Base-by-base conservation (phyloP, 2,797 vertebrate species). In the Amazona finschi region DNA sequence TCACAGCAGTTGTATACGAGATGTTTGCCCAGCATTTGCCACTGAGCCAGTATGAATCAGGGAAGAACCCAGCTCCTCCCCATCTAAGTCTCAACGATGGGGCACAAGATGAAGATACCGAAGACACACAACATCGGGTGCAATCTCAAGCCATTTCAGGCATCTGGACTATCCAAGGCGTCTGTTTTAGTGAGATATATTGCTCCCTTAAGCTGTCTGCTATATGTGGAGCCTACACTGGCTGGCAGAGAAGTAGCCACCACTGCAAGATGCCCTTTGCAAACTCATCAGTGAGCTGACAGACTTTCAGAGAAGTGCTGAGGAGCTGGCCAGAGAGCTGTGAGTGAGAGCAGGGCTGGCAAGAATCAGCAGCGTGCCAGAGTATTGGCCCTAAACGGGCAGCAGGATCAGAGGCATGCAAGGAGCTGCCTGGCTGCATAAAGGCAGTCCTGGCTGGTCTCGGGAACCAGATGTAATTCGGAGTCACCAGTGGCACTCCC, bases 341-440 rank as follows among this genome's bases (percentile, higher is more conserved):
- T 11, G 46, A 70, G 87, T 3, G 4, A 66, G 47, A 73, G 47
- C 52, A 58, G 69, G 61, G 44, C 49, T 69, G 52, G 60, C 46
- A 25, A 57, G 55, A 47, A 75, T 28, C 87, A 50, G 49, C 46
- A 27, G 58, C 41, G 46, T 2, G 6, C 31, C 83, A 30, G 70
- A 47, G 16, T 20, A 62, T 20, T 8, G 8, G 18, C 61, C 57
- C 47, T 39, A 53, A 38, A 73, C 1, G 1, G 33, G 41, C 76
- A 91, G 70, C 55, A 33, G 76, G 58, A 69, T 81, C 70, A 58
- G 62, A 72, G 70, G 20, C 33, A 15, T 0, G 0, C 41, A 41
- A 46, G 53, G 70, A 80, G 38, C 55, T 38, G 38, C 38, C 12
- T 4, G 24, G 58, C n/a, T 47, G 12, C 0, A 0, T 10, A 31